Conservation (phyloP, 2,113 vertebrate genomes). For the Amblyornis subalaris region DNA sequence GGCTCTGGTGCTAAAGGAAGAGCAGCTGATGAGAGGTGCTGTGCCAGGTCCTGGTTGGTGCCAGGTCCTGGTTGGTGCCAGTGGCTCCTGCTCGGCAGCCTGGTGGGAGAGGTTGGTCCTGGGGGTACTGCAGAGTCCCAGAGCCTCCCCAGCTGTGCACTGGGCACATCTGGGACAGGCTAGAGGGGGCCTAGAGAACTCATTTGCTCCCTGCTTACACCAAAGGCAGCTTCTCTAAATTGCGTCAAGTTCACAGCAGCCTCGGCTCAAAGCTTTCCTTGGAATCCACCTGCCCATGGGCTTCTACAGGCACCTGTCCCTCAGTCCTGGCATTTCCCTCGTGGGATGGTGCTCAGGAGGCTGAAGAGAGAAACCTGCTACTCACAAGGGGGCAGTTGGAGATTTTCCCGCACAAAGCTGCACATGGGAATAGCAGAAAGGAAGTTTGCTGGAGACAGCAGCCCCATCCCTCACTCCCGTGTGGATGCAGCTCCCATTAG, state of each 20-base stretch:
- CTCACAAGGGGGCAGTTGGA: background rate
- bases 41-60: background rate
- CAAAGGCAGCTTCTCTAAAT: background rate
- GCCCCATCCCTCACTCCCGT: background rate
- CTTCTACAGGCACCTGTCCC: rapidly evolving
- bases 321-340: background rate
- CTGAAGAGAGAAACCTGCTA: rapidly evolving
- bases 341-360: background rate
- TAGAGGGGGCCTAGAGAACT: background rate
- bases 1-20: background rate
- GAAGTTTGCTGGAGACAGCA: background rate
- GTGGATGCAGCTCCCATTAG: conserved; percentile 1
- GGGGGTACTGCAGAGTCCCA: rapidly evolving
- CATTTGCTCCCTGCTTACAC: background rate
- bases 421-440: background rate
- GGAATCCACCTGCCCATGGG: rapidly evolving
- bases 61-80: rapidly evolving
- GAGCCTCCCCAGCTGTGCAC: background rate
- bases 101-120: rapidly evolving
- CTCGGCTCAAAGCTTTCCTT: background rate
- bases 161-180: background rate
- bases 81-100: rapidly evolving
- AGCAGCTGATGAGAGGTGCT: background rate
- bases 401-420: rapidly evolving
- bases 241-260: rapidly evolving